Conservation (phyloP, 1,140 invertebrate species). For the Psix sp. region DNA sequence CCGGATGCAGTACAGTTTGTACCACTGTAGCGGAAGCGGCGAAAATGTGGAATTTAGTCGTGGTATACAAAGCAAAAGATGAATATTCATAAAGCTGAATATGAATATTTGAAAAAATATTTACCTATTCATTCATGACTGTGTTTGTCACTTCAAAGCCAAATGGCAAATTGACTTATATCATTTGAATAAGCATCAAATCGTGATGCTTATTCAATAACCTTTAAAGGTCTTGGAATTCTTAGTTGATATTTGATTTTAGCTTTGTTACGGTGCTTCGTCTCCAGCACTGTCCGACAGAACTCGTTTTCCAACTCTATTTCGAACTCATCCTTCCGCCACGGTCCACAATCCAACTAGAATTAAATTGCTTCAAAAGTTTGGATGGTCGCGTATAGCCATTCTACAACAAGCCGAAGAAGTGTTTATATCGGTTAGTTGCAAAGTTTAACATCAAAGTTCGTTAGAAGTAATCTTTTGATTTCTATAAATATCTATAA, state of each 20-base stretch:
- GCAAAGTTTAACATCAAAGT: slow-evolving; percentile 15
- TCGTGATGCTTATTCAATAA: too few relatives aligned
- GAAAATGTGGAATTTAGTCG: slow-evolving; percentile 99
- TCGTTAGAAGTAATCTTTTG: too few relatives aligned
- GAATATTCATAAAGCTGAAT: too few relatives aligned
- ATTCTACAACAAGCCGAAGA: slow-evolving; percentile 99
- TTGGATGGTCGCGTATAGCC: slow-evolving; percentile 96
- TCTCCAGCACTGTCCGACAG: slow-evolving; percentile 98
- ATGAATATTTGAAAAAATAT: too few relatives aligned
- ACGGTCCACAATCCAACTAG: slow-evolving; percentile 99
- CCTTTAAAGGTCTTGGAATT: too few relatives aligned
- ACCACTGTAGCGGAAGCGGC: slow-evolving; percentile 99
- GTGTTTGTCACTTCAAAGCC: too few relatives aligned
- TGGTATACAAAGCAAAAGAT: too few relatives aligned
- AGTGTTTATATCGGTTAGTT: slow-evolving; percentile 96
- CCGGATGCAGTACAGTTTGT: slow-evolving; percentile 99
- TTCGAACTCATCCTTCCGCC: slow-evolving; percentile 98
- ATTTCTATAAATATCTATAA: too few relatives aligned
- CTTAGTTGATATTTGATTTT: slow-evolving; percentile 60
- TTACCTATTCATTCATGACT: too few relatives aligned
- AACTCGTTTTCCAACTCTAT: slow-evolving; percentile 97
- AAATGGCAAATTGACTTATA: too few relatives aligned
- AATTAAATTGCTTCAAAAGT: slow-evolving; percentile 97
- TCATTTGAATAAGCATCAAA: too few relatives aligned
- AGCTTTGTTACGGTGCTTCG: slow-evolving; percentile 98